Percentiles rank a stretch among this genome's conserved stretches.
Evolutionary conservation across 2,888 invertebrate genomes (phyloP).

Genomic region (Boloria selene): DNA sequence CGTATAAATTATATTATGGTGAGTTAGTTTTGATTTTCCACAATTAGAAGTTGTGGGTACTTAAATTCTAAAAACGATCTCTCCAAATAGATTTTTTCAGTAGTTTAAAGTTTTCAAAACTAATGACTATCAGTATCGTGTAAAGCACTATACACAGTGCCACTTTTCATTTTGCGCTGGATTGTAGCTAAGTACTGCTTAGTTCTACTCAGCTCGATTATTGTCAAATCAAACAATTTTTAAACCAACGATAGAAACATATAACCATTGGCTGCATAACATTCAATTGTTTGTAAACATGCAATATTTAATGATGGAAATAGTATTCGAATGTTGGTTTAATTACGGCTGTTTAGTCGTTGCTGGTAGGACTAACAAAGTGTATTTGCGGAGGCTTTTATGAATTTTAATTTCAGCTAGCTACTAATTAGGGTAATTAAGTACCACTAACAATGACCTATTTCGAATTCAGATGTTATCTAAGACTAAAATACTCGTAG

Average conservation of each 20-base stretch:
- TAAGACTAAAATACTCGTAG: conserved; percentile 7
- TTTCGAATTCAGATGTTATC: conserved; percentile 34
- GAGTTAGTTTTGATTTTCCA: too few species aligned
- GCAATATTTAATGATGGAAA: conserved; percentile 69
- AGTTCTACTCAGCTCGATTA: conserved; percentile 11
- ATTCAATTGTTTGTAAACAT: conserved; percentile 65
- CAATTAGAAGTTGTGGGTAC: too few species aligned
- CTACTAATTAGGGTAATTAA: conserved; percentile 35
- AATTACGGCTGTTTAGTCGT: conserved; percentile 69
- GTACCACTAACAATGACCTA: conserved; percentile 29
- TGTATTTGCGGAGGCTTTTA: conserved; percentile 46
- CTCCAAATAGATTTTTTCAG: not conserved
- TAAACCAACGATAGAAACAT: conserved; percentile 14
- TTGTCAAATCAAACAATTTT: conserved; percentile 17
- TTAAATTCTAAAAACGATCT: not conserved
- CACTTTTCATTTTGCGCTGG: conserved; percentile 7
- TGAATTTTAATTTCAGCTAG: conserved; percentile 31
- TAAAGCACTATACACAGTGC: conserved; percentile 8
- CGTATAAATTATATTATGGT: too few species aligned
- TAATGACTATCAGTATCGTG: conserved; percentile 11
- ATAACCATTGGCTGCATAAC: conserved; percentile 49
- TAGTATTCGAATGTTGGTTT: conserved; percentile 73
- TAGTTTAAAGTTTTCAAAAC: not conserved
- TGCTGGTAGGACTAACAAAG: conserved; percentile 67
- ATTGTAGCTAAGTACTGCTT: conserved; percentile 4